These are phyloP conservation scores for Brachylomia viminalis DNA, from an alignment of 2,888 invertebrate genomes.

Conservation along the genomic window DNA sequence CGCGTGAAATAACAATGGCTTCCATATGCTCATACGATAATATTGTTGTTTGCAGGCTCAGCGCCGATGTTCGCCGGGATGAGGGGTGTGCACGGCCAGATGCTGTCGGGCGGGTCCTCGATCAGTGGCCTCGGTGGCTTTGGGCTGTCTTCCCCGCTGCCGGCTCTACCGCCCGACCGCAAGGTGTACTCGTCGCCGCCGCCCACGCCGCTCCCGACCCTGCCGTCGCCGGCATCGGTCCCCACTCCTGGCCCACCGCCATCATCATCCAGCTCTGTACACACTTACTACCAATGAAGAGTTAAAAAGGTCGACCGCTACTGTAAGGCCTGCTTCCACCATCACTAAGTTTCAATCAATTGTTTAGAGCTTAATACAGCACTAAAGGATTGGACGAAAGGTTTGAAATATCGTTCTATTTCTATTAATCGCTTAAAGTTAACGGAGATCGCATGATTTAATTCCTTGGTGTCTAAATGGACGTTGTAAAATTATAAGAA, in stretches of 20 bases:
- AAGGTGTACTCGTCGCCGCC: slow-evolving; percentile 90
- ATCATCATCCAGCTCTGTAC: slow-evolving; percentile 78
- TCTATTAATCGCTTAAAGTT: background rate
- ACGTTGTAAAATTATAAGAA: background rate
- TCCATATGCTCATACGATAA: slow-evolving; percentile 44
- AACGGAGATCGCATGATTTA: background rate
- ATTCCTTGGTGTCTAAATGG: background rate
- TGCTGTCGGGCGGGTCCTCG: slow-evolving; percentile 82
- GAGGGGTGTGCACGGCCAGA: slow-evolving; percentile 85
- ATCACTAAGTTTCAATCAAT: background rate
- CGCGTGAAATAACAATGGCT: slow-evolving; percentile 26
- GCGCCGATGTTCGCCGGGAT: slow-evolving; percentile 85
- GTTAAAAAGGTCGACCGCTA: background rate
- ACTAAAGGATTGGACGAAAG: background rate
- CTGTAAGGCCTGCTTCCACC: background rate
- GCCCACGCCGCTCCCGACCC: slow-evolving; percentile 89
- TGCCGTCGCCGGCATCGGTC: slow-evolving; percentile 83
- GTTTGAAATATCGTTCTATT: background rate
- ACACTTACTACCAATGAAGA: slow-evolving; percentile 79
- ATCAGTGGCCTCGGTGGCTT: slow-evolving; percentile 82
- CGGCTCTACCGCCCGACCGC: slow-evolving; percentile 89
- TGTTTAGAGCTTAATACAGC: no score
- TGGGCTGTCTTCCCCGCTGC: slow-evolving; percentile 83
- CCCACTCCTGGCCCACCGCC: slow-evolving; percentile 86
- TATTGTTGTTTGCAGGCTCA: slow-evolving; percentile 74